Evolutionary conservation across 64 coral and sea anemone genomes (phyloP).

Genomic region (Porites lutea): DNA sequence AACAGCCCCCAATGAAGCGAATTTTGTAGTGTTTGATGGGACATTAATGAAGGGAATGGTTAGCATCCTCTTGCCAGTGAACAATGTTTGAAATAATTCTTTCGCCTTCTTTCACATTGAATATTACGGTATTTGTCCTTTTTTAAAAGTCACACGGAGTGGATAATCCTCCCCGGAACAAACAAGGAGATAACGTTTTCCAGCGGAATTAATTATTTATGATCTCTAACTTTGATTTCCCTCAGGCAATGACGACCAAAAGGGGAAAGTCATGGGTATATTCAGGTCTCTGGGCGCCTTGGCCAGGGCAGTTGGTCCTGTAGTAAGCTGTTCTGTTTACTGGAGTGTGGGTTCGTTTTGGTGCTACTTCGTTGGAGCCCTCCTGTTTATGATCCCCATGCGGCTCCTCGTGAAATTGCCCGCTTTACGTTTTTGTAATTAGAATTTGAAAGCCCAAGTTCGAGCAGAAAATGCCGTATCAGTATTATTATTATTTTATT

Average conservation of each 20-base stretch:
- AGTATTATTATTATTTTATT: too few species aligned
- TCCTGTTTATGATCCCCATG: slow-evolving; percentile 79
- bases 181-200: too few species aligned
- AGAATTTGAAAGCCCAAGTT: neutral
- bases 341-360: slow-evolving; percentile 91
- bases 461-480: neutral
- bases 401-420: slow-evolving; percentile 57
- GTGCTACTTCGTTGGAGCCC: slow-evolving; percentile 87
- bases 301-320: slow-evolving; percentile 85
- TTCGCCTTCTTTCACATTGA: too few species aligned
- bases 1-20: too few species aligned
- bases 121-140: too few species aligned
- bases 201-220: too few species aligned
- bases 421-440: neutral
- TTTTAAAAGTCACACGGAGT: too few species aligned
- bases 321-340: slow-evolving; percentile 88
- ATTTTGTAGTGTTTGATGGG: too few species aligned
- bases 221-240: neutral
- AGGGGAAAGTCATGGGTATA: slow-evolving; percentile 97
- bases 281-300: slow-evolving; percentile 96
- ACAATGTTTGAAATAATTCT: too few species aligned
- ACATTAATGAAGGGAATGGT: too few species aligned
- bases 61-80: too few species aligned
- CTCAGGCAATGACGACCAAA: slow-evolving; percentile 85
- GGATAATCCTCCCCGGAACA: too few species aligned